phyloP scores from a whole-genome alignment of 2,797 vertebrate species.

The Thunnus albacares region DNA sequence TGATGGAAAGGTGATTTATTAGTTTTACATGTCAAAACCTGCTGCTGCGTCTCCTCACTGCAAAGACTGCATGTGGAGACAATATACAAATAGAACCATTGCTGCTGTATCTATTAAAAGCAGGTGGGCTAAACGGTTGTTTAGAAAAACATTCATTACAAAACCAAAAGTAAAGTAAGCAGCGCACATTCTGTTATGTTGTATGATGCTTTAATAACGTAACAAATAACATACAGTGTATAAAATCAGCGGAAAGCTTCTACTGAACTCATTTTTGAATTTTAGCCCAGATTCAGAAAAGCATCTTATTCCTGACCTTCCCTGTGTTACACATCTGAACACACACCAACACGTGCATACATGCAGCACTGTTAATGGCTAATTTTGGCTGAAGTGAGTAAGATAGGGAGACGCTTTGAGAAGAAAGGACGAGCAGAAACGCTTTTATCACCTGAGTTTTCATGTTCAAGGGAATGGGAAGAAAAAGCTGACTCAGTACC shows the following conservation, averaged over 20 bases:
- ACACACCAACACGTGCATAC: background rate
- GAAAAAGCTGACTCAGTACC: slow-evolving; percentile 50
- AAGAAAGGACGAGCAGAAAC: background rate
- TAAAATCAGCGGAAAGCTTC: background rate
- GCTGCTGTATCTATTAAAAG: slow-evolving; percentile 39
- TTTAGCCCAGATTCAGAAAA: background rate
- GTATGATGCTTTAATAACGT: background rate
- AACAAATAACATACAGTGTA: background rate
- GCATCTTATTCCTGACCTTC: background rate
- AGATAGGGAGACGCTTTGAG: slow-evolving; percentile 4
- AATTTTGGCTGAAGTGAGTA: slow-evolving; percentile 13
- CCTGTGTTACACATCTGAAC: background rate
- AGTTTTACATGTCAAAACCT: slow-evolving; percentile 40
- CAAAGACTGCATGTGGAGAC: slow-evolving; percentile 17
- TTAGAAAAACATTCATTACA: background rate
- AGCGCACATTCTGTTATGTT: background rate
- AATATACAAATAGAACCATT: slow-evolving; percentile 12
- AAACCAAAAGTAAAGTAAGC: slow-evolving; percentile 1
- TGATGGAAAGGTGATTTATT: slow-evolving; percentile 44
- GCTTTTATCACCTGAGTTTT: slow-evolving; percentile 42
- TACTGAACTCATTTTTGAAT: background rate
- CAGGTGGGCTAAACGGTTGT: slow-evolving; percentile 8
- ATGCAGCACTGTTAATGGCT: background rate
- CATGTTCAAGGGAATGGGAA: slow-evolving; percentile 20
- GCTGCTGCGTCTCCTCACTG: background rate